Evolutionary conservation across 1,140 invertebrate species (phyloP), one percentile per base, ranked within the genome.

Genomic region (Wasmannia auropunctata): DNA sequence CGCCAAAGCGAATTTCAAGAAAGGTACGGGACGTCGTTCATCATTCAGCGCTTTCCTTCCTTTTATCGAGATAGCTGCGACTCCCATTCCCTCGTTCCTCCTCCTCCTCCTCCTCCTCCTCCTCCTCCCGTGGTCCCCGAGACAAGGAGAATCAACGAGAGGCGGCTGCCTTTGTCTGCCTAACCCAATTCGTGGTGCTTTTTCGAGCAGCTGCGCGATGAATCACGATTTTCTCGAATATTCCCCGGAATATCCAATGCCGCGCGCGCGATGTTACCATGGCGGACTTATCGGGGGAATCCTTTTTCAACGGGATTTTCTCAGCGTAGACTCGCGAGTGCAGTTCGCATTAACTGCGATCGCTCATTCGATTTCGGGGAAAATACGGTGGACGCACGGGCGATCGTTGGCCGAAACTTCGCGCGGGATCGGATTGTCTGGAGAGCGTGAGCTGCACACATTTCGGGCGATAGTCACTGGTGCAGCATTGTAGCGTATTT

Each of bases 1-100:
- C 79, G 79, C 67, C 79, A 83, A 83, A 83, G 67, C 79, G 79
- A 83, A 83, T 83, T 83, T 83, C 79, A 74, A 74, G 79, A 60
- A 83, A 83, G 67, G 67, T 58, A 83, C 25, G 65, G 49, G 37
- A 81, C 54, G 79, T 83, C 79, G 79, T 83, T 83, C 79, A 83
- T 83, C 79, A 83, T 83, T 83, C 79, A 83, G 67, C 67, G 67
- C 28, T 83, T 83, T 74, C 79, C 79, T 83, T 83, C 79, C 67
- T 83, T 83, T 83, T 74, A 83, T 83, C 67, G 79, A 72, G 79
- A 72, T 83, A 83, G 28, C 51, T 83, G 79, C 37, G 65, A 81
- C 79, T 58, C 19, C 51, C 25, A 28, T 22, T 70, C 49, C 16
- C 40, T 22, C 63, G 46, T 10, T 37, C 22, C 16, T 19, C 16